These are phyloP conservation scores for Sorex fumeus DNA, from an alignment of 2,113 vertebrate species.

Conservation along the genomic window DNA sequence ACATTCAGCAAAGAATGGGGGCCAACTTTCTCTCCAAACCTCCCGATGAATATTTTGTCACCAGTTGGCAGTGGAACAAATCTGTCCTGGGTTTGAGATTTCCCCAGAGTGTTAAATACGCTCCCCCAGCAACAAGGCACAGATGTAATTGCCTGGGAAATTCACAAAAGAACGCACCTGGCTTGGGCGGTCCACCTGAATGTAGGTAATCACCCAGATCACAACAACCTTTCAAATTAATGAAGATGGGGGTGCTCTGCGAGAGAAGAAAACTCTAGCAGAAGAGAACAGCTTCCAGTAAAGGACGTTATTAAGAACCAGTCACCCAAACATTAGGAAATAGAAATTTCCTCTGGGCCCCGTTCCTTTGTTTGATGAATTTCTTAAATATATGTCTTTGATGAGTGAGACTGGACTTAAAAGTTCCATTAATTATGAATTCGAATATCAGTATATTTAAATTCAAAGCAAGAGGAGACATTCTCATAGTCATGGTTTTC, in stretches of 20 bases:
- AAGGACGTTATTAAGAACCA: conserved; percentile 15
- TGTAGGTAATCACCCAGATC: conserved; percentile 25
- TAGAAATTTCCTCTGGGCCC: neutral
- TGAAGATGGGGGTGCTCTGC: neutral
- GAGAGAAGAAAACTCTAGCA: neutral
- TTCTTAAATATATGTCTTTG: neutral
- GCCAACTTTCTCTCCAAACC: neutral
- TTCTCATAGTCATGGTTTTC: neutral
- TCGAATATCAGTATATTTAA: conserved; percentile 7
- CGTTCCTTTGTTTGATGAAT: neutral
- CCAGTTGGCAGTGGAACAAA: neutral
- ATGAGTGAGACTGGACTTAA: neutral
- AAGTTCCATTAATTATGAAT: neutral
- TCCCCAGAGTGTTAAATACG: neutral
- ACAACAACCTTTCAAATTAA: conserved; percentile 50
- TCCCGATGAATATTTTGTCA: neutral
- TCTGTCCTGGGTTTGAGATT: conserved; percentile 48
- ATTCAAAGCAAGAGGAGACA: neutral
- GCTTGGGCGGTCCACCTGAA: neutral
- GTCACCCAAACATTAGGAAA: neutral
- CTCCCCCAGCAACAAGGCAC: conserved; percentile 37
- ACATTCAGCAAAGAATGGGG: neutral
- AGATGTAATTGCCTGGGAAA: conserved; percentile 48
- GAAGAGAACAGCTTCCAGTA: accelerated
- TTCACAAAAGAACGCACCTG: conserved; percentile 56